These are phyloP conservation scores for Pelochelys cantorii DNA, from an alignment of 2,797 vertebrate species.

Conservation along the genomic window DNA sequence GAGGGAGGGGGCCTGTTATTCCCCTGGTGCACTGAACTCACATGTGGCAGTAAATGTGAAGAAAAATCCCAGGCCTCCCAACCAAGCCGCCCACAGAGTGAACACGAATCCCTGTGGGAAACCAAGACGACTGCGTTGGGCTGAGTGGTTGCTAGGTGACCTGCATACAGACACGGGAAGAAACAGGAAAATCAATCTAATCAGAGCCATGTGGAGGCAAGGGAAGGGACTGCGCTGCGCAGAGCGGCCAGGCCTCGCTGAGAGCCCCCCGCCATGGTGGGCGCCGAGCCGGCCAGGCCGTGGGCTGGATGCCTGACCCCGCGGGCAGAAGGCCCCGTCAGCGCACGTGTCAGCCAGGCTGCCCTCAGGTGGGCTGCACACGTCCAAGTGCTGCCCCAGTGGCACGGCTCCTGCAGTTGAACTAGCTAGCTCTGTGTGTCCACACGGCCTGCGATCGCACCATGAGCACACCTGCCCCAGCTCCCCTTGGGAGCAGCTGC, in stretches of 20 bases:
- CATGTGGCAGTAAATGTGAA: not conserved
- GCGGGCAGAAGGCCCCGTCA: not conserved
- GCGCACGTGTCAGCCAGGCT: no score
- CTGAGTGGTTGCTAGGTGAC: conserved; percentile 34
- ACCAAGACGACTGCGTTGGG: not conserved
- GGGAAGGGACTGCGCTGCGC: not conserved
- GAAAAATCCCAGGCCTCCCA: not conserved
- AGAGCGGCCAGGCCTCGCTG: not conserved
- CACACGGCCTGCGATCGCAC: not conserved
- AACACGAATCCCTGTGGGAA: not conserved
- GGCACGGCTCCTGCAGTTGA: not conserved
- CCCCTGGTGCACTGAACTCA: not conserved
- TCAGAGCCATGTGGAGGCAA: conserved; percentile 29
- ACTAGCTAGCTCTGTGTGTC: not conserved
- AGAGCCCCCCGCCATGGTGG: not conserved
- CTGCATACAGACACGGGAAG: not conserved
- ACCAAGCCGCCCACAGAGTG: not conserved
- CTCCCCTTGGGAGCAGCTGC: not conserved
- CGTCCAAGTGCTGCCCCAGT: not conserved
- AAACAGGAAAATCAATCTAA: conserved; percentile 33
- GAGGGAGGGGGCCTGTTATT: not conserved
- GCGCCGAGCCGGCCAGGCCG: not conserved
- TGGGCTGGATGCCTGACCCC: not conserved
- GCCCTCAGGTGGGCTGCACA: not conserved
- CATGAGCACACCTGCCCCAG: not conserved